Evolutionary conservation across 2,113 vertebrate genomes (phyloP).

Genomic region (Indicator indicator): DNA sequence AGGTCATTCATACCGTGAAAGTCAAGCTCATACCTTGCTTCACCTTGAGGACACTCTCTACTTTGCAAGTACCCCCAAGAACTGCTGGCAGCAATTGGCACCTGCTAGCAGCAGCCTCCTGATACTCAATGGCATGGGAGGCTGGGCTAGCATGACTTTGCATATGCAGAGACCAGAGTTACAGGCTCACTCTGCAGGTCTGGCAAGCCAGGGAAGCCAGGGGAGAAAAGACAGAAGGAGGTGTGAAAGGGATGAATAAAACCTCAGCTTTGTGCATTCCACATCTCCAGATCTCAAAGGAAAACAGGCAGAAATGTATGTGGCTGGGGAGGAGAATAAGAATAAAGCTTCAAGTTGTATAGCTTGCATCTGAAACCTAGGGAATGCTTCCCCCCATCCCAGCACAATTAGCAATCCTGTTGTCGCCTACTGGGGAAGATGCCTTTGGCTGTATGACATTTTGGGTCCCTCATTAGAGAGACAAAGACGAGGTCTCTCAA

Average conservation of each 20-base stretch:
- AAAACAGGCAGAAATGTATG: neutral
- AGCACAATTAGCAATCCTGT: neutral
- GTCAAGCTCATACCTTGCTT: neutral
- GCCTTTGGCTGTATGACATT: slow-evolving; percentile 35
- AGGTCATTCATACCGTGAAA: neutral
- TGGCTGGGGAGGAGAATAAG: neutral
- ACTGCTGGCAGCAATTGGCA: neutral
- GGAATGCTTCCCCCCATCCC: neutral
- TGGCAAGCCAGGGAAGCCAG: neutral
- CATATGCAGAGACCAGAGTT: neutral
- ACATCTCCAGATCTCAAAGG: neutral
- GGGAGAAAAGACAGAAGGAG: neutral
- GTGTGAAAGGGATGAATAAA: neutral
- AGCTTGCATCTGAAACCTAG: neutral
- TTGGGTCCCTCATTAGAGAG: neutral
- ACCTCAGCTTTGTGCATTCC: neutral
- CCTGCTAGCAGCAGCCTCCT: neutral
- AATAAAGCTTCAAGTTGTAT: slow-evolving; percentile 11
- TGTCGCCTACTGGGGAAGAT: neutral
- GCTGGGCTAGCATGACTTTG: neutral
- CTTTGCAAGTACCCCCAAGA: neutral
- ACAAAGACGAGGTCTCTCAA: neutral
- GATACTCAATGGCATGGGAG: accelerated
- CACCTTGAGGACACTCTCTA: neutral
- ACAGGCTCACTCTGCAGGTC: neutral